A percentile compares a stretch with the other conserved stretches of the same genome.
Evolutionary conservation across 2,888 invertebrate genomes (phyloP).

Genomic region (Isoperla grammatica): DNA sequence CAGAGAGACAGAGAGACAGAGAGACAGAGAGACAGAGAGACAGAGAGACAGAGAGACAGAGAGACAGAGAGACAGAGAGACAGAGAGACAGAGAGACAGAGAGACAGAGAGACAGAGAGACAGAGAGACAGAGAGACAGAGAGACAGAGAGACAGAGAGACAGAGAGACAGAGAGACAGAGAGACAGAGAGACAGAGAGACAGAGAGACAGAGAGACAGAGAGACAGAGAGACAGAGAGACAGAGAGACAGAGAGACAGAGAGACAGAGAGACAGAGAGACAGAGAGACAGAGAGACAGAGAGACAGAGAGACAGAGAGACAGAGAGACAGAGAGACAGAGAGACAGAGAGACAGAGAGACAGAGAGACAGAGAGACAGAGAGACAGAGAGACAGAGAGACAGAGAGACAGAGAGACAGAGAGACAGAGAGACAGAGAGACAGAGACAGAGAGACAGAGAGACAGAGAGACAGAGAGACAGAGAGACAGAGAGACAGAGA

Average conservation of each 20-base stretch:
- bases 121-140: background rate
- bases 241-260: background rate
- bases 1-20: background rate
- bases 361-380: background rate
- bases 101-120: background rate
- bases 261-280: background rate
- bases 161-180: background rate
- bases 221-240: background rate
- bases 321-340: background rate
- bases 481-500: background rate
- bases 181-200: background rate
- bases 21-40: background rate
- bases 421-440: background rate
- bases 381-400: background rate
- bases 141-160: background rate
- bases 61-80: background rate
- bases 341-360: background rate
- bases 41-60: background rate
- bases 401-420: background rate
- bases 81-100: background rate
- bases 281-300: background rate
- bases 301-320: background rate
- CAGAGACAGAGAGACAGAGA: background rate
- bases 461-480: background rate
- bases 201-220: background rate